These are phyloP conservation scores for Therioaphis trifolii DNA, from an alignment of 2,888 invertebrate species.

Conservation along the genomic window DNA sequence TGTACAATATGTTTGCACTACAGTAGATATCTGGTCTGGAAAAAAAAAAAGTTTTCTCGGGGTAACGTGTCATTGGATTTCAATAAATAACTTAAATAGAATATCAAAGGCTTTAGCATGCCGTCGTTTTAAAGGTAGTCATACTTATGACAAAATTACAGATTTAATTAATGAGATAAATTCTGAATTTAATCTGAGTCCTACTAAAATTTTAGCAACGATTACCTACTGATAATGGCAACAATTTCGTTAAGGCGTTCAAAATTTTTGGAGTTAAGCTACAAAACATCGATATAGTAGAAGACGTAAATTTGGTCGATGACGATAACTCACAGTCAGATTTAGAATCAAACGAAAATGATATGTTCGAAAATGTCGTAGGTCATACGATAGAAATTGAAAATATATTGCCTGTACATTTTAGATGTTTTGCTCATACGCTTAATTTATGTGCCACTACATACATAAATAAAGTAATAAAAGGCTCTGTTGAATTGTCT, in stretches of 20 bases:
- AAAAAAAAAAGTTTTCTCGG: constrained; percentile 67
- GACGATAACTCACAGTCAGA: background rate
- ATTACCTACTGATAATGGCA: constrained; percentile 66
- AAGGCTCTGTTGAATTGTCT: background rate
- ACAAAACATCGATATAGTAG: background rate
- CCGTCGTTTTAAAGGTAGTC: constrained; percentile 67
- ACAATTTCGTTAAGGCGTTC: constrained; percentile 67
- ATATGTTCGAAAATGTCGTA: background rate
- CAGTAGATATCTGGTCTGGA: constrained; percentile 67
- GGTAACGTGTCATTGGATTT: constrained; percentile 66
- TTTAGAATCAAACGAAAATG: background rate
- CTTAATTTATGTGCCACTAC: constrained; percentile 1
- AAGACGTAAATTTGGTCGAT: background rate
- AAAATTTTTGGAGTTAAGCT: background rate
- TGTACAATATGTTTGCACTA: constrained; percentile 49
- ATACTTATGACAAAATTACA: constrained; percentile 68
- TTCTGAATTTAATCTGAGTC: constrained; percentile 66
- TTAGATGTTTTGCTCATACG: constrained; percentile 14
- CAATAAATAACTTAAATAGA: constrained; percentile 32
- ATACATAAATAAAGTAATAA: background rate
- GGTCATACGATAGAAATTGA: background rate
- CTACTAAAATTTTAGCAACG: constrained; percentile 66
- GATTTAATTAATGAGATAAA: constrained; percentile 66
- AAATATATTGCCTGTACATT: background rate
- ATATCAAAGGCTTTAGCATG: constrained; percentile 67